Evolutionary conservation across 2,888 invertebrate genomes (phyloP), one percentile per base, ranked within the genome.

Genomic region (Mesoligia furuncula): DNA sequence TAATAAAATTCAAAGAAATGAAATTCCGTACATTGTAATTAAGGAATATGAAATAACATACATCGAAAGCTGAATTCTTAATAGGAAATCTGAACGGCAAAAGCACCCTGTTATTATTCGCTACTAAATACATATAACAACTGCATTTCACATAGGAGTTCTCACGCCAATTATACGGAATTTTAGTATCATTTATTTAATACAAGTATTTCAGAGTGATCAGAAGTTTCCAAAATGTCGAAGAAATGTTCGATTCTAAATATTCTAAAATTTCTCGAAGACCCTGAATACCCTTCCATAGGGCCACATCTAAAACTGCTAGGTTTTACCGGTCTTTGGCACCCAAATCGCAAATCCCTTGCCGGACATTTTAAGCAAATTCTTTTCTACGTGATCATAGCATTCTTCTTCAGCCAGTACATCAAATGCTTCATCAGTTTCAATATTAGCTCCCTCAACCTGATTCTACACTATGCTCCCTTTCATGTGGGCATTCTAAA

Each of bases 401-500:
- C 66, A 1, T 94, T 94, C 76, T 95, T 95, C 85, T 86, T 91
- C 39, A 92, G 91, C 57, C 93, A 94, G 80, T 95, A 94, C 79
- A 51, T 94, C 5, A 95, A 91, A 87, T 93, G 92, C 76, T 68
- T 88, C 8, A 80, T 93, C 27, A 86, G 85, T 65, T 90, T 91
- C n/a, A 87, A 91, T 54, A 5, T 80, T 5, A 89, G 85, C n/a
- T 90, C 91, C 3, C 68, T 95, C 0, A 91, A 90, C 70, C 85
- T 92, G 11, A 91, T 95, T 51, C 84, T 95, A 0, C 92, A 94
- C 74, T 93, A 92, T 73, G 92, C 92, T 9, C 95, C 95, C 4
- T 95, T 94, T 79, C 95, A 95, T 75, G 90, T 95, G 85, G 94
- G 94, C 0, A 88, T 94, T 4, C 57, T 93, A 0, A 95, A 95